These are phyloP conservation scores for Atopsyche davidsoni DNA, from an alignment of 1,140 invertebrate species.

Conservation along the genomic window DNA sequence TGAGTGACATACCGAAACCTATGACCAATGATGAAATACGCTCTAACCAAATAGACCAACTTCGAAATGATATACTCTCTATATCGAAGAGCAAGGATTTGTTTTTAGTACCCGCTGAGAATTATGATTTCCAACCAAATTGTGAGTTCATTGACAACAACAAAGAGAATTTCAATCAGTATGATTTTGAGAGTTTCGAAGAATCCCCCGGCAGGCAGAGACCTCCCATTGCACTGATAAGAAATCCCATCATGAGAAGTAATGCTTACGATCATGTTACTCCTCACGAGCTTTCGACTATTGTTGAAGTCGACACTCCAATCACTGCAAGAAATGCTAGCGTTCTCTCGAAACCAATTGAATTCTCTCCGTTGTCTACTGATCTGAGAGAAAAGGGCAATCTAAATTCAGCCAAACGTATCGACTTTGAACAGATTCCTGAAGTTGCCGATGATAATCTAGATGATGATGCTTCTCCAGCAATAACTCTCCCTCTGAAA, in stretches of 20 bases:
- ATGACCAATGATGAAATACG: neutral
- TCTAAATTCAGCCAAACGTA: too few relatives aligned
- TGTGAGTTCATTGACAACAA: constrained; percentile 4
- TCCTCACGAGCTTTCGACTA: constrained; percentile 60
- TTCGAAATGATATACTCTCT: neutral
- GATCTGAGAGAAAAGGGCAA: constrained; percentile 29
- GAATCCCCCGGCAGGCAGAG: constrained; percentile 6
- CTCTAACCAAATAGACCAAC: neutral
- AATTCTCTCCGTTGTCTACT: constrained; percentile 32
- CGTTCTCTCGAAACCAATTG: constrained; percentile 5
- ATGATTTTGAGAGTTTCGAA: constrained; percentile 12
- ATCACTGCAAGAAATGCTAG: constrained; percentile 36
- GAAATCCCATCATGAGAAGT: constrained; percentile 27
- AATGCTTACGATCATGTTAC: constrained; percentile 38
- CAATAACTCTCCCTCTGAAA: too few relatives aligned
- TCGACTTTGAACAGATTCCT: too few relatives aligned
- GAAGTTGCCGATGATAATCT: too few relatives aligned
- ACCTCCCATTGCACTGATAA: constrained; percentile 13
- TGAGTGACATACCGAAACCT: constrained; percentile 23
- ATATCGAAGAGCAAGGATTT: neutral
- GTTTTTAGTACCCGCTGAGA: neutral
- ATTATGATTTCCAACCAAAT: neutral
- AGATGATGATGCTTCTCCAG: too few relatives aligned
- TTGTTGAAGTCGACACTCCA: constrained; percentile 57
- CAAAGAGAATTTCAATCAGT: neutral